Evolutionary conservation across 1,140 invertebrate genomes (phyloP).

Genomic region (Eriocheir sinensis): DNA sequence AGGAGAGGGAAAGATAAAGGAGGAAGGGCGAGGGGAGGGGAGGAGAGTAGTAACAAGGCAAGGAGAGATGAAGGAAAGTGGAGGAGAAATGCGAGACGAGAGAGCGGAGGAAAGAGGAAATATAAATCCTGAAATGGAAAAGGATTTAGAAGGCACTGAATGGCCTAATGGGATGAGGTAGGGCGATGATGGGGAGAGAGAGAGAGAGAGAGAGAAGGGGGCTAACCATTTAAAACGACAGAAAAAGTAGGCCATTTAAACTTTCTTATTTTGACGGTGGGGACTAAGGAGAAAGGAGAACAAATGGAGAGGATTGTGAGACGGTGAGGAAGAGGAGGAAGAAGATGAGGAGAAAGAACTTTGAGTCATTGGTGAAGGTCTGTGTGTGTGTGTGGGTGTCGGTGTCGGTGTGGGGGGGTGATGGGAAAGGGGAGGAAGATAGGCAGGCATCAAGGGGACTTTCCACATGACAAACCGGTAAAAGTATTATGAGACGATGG

Average conservation of each 20-base stretch:
- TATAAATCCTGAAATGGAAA: not conserved
- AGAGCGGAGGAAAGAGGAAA: not conserved
- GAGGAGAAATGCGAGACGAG: not conserved
- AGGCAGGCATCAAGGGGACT: too few species aligned
- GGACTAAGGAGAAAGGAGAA: not conserved
- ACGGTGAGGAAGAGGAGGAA: not conserved
- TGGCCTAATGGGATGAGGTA: not conserved
- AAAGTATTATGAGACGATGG: too few species aligned
- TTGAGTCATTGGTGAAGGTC: not conserved
- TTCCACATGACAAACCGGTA: too few species aligned
- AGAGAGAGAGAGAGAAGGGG: constrained; percentile 18
- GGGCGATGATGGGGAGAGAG: not conserved
- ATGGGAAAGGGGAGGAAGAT: too few species aligned
- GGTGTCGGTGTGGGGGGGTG: not conserved
- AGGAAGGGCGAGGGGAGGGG: not conserved
- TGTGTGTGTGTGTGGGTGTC: not conserved
- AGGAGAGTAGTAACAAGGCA: not conserved
- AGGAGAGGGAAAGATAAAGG: not conserved
- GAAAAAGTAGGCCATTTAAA: constrained; percentile 22
- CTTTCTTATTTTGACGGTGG: not conserved
- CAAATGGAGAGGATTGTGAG: not conserved
- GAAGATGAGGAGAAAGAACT: not conserved
- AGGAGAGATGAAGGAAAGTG: not conserved
- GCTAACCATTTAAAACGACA: not conserved
- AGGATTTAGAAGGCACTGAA: not conserved